Conservation (phyloP, 2,888 invertebrate species). For the Stramonita haemastoma region DNA sequence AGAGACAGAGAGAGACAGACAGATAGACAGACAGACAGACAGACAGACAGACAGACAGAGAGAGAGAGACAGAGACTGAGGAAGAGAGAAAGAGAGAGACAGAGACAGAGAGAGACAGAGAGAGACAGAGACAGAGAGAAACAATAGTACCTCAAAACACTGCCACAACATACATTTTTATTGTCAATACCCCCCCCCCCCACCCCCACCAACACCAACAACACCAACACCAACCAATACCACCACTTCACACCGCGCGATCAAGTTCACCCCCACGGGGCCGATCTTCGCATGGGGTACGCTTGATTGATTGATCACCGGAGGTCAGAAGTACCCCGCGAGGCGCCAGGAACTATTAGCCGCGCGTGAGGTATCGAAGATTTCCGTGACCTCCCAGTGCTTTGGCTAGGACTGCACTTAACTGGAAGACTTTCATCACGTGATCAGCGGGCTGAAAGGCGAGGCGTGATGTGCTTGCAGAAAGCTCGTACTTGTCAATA, state of each 20-base stretch:
- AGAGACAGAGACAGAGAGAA: too few relatives aligned
- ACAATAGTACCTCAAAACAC: not conserved
- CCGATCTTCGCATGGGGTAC: not conserved
- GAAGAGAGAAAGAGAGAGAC: too few relatives aligned
- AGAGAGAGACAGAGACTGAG: too few relatives aligned
- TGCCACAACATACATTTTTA: not conserved
- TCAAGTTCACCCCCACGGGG: not conserved
- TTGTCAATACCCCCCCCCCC: not conserved
- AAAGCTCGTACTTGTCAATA: not conserved
- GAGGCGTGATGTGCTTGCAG: not conserved
- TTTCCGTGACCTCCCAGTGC: constrained; percentile 12
- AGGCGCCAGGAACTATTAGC: constrained; percentile 16
- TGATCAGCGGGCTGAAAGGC: not conserved
- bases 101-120: too few relatives aligned
- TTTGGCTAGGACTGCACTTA: not conserved
- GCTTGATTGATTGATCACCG: constrained; percentile 13
- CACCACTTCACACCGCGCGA: not conserved
- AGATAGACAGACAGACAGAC: too few relatives aligned
- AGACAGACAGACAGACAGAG: too few relatives aligned
- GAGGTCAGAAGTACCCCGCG: not conserved
- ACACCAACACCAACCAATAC: too few relatives aligned
- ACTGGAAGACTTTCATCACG: not conserved
- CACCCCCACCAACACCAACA: too few relatives aligned
- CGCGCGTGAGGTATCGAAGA: constrained; percentile 17
- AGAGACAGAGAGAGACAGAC: too few relatives aligned